A percentile compares a stretch with the other conserved stretches of the same genome.
Conservation (phyloP, 1,140 invertebrate species). For the Monomorium pharaonis region DNA sequence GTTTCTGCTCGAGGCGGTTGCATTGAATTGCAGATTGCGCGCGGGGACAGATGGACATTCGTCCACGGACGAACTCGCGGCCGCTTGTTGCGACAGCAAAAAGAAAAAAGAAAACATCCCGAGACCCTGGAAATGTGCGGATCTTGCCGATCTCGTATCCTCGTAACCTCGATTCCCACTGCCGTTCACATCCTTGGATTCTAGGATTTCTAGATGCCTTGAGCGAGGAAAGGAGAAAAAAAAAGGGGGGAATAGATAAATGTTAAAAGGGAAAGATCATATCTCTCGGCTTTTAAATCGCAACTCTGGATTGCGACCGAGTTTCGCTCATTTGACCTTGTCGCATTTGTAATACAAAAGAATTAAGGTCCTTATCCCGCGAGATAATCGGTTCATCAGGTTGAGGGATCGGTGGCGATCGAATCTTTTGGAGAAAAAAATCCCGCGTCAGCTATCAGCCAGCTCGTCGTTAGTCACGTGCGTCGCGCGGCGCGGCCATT, state of each 20-base stretch:
- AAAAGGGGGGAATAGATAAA: not conserved
- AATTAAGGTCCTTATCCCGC: not conserved
- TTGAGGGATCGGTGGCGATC: constrained; percentile 25
- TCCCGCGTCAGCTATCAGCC: constrained; percentile 48
- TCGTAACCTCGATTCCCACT: constrained; percentile 45
- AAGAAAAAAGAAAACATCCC: constrained; percentile 58
- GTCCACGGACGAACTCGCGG: constrained; percentile 75
- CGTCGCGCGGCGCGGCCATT: constrained; percentile 30
- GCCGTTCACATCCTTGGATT: constrained; percentile 18
- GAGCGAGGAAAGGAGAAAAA: not conserved
- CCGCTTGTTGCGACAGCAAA: constrained; percentile 74
- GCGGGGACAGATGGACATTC: constrained; percentile 81
- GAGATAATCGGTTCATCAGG: not conserved
- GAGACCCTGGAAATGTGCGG: constrained; percentile 67
- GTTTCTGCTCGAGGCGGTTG: constrained; percentile 64
- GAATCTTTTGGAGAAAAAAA: constrained; percentile 43
- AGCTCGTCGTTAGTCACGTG: constrained; percentile 56
- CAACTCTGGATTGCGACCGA: not conserved
- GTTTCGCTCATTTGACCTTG: not conserved
- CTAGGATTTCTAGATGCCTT: constrained; percentile 16
- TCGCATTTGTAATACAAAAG: not conserved
- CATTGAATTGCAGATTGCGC: constrained; percentile 83
- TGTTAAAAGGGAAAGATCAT: not conserved
- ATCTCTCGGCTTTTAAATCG: not conserved
- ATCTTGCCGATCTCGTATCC: constrained; percentile 50